phyloP scores from a whole-genome alignment of 1,140 invertebrate species.

The Kradibia gibbosae region DNA sequence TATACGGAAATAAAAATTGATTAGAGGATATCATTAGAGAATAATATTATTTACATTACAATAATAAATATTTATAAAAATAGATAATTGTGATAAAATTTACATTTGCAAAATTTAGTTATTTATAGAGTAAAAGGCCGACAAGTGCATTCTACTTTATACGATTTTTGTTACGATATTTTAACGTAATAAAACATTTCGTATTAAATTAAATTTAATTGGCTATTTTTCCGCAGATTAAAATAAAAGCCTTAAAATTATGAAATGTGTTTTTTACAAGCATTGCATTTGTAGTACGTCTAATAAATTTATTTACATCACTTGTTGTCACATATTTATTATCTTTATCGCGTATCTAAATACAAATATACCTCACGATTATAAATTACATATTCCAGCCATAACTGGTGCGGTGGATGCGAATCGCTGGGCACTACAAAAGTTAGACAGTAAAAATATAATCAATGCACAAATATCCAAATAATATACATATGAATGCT shows the following conservation, averaged over 20 bases:
- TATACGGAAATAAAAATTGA: neutral
- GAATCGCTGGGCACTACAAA: conserved; percentile 8
- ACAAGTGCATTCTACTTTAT: too few species aligned
- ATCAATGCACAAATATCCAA: conserved; percentile 4
- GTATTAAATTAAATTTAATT: too few species aligned
- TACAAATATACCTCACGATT: neutral
- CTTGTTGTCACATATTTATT: neutral
- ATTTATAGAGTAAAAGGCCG: too few species aligned
- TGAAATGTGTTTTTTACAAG: too few species aligned
- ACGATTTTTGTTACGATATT: too few species aligned
- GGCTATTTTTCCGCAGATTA: too few species aligned
- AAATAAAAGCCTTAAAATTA: too few species aligned
- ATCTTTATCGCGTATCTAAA: neutral
- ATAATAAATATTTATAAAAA: neutral
- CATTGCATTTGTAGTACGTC: too few species aligned
- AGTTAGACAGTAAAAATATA: neutral
- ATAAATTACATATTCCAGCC: neutral
- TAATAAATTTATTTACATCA: too few species aligned
- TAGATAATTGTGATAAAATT: neutral
- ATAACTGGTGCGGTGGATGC: neutral
- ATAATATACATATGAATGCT: conserved; percentile 29
- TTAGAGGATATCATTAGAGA: neutral
- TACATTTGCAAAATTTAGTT: too few species aligned
- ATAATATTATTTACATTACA: neutral
- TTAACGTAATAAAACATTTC: too few species aligned